Base-by-base conservation (phyloP, 2,797 vertebrate genomes). In the Gymnothorax reevesii region DNA sequence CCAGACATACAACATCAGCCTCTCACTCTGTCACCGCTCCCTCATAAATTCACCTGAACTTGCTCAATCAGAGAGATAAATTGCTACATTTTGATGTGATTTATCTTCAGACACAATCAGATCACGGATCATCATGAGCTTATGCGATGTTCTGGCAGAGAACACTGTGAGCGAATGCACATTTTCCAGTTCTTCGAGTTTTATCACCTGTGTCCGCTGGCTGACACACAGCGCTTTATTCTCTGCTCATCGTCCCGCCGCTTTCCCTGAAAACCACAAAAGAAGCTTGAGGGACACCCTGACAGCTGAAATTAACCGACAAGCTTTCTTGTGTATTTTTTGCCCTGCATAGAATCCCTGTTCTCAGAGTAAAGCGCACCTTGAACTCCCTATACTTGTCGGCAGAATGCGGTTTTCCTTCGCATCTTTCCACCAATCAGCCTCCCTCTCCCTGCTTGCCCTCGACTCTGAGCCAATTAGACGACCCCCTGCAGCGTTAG, bases 391-490 rank as follows among this genome's bases (percentile, higher is more conserved):
- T 87, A 66, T 25, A 20, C 73, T 73, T 77, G 22, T 84, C 15
- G 73, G 77, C 52, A 83, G 33, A 69, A 33, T 49, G 57, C 42
- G 22, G 42, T 20, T 62, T 69, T 52, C 69, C 62, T 82, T 79
- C 64, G 57, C 82, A 57, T 66, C 55, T 8, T 73, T 83, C 80
- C 80, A 86, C 59, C 86, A 73, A 12, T 57, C 49, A 57, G n/a
- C 25, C 10, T 42, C 57, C 82, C 82, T 25, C 57, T 77, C 69
- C 33, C 33, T 42, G 33, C 33, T 62, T 82, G 79, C 55, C 57
- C 22, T 57, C 33, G 57, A 84, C 82, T 84, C 49, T 60, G 82
- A 33, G 69, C 86, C 86, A 87, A 87, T 87, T 87, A 87, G 69
- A 83, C 55, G 57, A 57, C 75, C 86, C 57, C 86, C 86, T 84